phyloP scores from a whole-genome alignment of 1,140 invertebrate genomes.

The Venturia canescens region DNA sequence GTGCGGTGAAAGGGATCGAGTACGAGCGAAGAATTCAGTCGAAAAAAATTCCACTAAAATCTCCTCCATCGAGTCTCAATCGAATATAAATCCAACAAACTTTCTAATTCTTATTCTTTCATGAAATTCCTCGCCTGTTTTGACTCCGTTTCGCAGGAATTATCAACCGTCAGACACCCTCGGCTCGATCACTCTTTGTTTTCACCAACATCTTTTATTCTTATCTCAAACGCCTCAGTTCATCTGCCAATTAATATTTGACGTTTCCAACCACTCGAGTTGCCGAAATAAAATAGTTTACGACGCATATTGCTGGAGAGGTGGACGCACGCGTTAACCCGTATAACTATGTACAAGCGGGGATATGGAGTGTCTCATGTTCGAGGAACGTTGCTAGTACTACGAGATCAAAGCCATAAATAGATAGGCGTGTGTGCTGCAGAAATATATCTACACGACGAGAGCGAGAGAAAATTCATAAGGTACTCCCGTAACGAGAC shows the following conservation, averaged over 20 bases:
- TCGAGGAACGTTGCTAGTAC: neutral
- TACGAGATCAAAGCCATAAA: constrained; percentile 33
- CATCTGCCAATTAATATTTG: constrained; percentile 33
- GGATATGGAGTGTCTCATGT: neutral
- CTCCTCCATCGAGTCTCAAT: too few relatives aligned
- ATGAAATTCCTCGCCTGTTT: too few relatives aligned
- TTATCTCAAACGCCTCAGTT: constrained; percentile 18
- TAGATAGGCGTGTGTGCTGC: constrained; percentile 24
- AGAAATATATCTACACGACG: constrained; percentile 32
- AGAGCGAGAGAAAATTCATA: constrained; percentile 42
- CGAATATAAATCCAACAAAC: too few relatives aligned
- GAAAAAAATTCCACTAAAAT: too few relatives aligned
- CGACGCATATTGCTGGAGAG: constrained; percentile 3
- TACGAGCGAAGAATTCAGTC: too few relatives aligned
- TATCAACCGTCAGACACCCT: neutral
- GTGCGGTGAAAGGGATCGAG: too few relatives aligned
- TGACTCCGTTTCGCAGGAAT: too few relatives aligned
- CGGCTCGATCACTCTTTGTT: neutral
- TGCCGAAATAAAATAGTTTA: constrained; percentile 36
- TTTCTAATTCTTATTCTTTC: too few relatives aligned
- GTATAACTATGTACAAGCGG: neutral
- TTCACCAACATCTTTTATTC: neutral
- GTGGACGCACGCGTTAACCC: neutral
- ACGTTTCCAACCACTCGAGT: constrained; percentile 39
- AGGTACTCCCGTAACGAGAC: constrained; percentile 41